Evolutionary conservation across 2,113 vertebrate species (phyloP).

Genomic region (Pelvicachromis taeniatus): DNA sequence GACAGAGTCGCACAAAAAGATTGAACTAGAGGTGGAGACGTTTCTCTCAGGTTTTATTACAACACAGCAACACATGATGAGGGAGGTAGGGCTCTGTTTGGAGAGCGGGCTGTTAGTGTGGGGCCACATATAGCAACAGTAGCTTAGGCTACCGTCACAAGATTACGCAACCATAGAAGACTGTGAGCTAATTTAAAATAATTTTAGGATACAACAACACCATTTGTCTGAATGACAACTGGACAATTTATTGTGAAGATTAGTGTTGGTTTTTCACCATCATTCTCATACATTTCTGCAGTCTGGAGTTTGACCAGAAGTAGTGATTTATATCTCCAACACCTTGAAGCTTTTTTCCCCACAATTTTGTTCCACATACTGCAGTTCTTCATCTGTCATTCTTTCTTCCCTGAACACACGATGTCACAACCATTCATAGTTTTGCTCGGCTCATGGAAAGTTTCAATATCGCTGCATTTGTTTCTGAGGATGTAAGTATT

Average conservation of each 20-base stretch:
- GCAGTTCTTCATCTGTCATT: neutral
- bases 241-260: neutral
- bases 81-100: constrained; percentile 27
- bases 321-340: neutral
- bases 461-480: neutral
- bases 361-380: neutral
- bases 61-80: neutral
- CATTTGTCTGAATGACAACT: neutral
- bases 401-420: neutral
- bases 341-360: neutral
- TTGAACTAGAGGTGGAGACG: constrained; percentile 22
- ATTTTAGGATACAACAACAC: neutral
- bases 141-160: constrained; percentile 29
- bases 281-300: neutral
- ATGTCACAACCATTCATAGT: neutral
- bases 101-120: constrained; percentile 1
- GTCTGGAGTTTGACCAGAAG: neutral
- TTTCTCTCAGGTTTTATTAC: constrained; percentile 6
- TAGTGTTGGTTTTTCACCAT: neutral
- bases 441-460: neutral
- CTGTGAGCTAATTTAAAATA: neutral
- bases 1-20: constrained; percentile 36
- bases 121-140: constrained; percentile 43
- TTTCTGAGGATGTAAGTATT: neutral
- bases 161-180: neutral